A percentile compares a stretch with the other conserved stretches of the same genome.
Evolutionary conservation across 2,797 vertebrate genomes (phyloP).

Genomic region (Syncerus caffer): DNA sequence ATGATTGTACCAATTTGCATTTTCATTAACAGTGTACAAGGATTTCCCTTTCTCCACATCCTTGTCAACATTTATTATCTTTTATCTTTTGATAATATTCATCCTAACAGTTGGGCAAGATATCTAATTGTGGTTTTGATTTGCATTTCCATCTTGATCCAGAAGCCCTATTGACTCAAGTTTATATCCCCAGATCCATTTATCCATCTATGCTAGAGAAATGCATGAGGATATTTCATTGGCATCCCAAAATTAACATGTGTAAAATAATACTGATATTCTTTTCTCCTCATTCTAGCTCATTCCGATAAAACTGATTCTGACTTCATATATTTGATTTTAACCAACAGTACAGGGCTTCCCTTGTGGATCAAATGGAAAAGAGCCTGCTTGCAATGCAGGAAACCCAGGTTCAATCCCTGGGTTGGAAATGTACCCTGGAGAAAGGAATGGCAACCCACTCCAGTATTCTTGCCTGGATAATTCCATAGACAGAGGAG

Average conservation of each 20-base stretch:
- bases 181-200: not conserved
- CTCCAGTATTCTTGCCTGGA: not conserved
- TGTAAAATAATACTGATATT: not conserved
- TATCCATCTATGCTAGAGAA: not conserved
- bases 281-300: not conserved
- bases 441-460: not conserved
- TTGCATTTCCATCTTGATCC: not conserved
- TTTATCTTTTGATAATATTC: not conserved
- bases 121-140: not conserved
- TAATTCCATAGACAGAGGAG: not conserved
- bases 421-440: not conserved
- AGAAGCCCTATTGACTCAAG: not conserved
- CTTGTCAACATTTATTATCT: not conserved
- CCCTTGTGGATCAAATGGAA: not conserved
- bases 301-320: not conserved
- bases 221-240: not conserved
- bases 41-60: not conserved
- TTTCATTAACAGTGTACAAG: not conserved
- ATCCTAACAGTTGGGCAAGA: not conserved
- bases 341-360: not conserved
- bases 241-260: not conserved
- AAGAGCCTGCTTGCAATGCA: not conserved
- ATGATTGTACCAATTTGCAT: not conserved
- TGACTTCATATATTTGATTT: not conserved
- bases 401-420: not conserved